Percentiles rank a stretch among this genome's conserved stretches.
Evolutionary conservation across 2,113 vertebrate genomes (phyloP).

Genomic region (Empidonax alnorum): DNA sequence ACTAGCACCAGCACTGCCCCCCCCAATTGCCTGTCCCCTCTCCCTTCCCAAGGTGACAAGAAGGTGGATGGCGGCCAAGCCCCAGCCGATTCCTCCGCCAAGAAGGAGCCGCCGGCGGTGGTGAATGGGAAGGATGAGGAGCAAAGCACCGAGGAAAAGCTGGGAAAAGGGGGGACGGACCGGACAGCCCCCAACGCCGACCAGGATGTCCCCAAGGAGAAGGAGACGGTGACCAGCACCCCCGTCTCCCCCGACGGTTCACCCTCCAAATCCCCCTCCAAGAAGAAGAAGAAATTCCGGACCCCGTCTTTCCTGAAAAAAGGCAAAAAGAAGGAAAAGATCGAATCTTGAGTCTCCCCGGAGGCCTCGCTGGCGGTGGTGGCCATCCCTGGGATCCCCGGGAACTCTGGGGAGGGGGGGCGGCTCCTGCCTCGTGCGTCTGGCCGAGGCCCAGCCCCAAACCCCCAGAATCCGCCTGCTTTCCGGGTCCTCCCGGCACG

Average conservation of each 20-base stretch:
- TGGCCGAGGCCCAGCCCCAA: background rate
- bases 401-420: background rate
- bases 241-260: constrained; percentile 91
- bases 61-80: constrained; percentile 54
- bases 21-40: background rate
- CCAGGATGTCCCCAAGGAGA: constrained; percentile 74
- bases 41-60: constrained; percentile 63
- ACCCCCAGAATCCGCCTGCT: background rate
- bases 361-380: fast-evolving
- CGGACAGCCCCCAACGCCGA: constrained; percentile 81
- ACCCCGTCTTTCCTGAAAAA: constrained; percentile 97
- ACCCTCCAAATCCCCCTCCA: constrained; percentile 94
- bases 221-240: constrained; percentile 77
- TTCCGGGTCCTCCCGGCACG: background rate
- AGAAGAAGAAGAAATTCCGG: constrained; percentile 99
- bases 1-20: fast-evolving
- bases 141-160: constrained; percentile 77
- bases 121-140: constrained; percentile 87
- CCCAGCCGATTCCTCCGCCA: background rate
- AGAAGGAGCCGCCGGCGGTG: constrained; percentile 56
- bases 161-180: constrained; percentile 82
- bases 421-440: background rate
- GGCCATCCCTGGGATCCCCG: background rate
- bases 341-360: constrained; percentile 81
- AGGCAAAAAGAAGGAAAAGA: constrained; percentile 95